A percentile compares a stretch with the other conserved stretches of the same genome.
Evolutionary conservation across 2,113 vertebrate species (phyloP).

Genomic region (Pluvialis apricaria): DNA sequence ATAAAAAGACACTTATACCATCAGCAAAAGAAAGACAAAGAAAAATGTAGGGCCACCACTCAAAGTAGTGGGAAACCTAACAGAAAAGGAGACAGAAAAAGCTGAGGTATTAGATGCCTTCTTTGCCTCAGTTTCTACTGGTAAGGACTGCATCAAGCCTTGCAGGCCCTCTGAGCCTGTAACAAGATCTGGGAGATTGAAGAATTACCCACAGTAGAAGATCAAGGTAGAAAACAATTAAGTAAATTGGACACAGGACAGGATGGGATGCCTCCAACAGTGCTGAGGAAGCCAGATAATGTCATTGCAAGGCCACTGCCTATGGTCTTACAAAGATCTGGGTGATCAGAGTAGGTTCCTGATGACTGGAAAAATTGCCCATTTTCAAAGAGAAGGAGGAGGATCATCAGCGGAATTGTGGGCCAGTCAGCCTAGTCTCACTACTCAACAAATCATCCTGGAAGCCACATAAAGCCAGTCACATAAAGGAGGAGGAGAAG

Average conservation of each 20-base stretch:
- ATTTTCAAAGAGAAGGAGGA: background rate
- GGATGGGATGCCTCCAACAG: background rate
- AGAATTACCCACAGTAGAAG: background rate
- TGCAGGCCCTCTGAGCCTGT: background rate
- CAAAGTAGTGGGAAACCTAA: background rate
- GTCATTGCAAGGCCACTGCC: background rate
- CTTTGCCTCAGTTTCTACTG: background rate
- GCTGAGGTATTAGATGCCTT: background rate
- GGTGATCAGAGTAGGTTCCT: background rate
- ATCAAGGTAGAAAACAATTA: background rate
- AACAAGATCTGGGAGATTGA: background rate
- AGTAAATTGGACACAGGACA: background rate
- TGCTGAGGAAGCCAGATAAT: background rate
- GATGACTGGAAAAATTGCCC: background rate
- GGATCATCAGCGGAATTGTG: rapidly evolving
- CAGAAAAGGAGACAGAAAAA: background rate
- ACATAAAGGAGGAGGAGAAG: background rate
- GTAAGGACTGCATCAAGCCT: background rate
- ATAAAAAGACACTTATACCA: background rate
- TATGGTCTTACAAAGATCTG: background rate
- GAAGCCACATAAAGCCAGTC: background rate
- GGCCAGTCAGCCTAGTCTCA: background rate
- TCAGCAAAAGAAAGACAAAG: background rate
- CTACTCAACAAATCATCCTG: background rate
- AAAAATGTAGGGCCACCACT: background rate